Percentiles rank a stretch among this genome's conserved stretches.
Evolutionary conservation across 2,797 vertebrate species (phyloP).

Genomic region (Nasua narica): DNA sequence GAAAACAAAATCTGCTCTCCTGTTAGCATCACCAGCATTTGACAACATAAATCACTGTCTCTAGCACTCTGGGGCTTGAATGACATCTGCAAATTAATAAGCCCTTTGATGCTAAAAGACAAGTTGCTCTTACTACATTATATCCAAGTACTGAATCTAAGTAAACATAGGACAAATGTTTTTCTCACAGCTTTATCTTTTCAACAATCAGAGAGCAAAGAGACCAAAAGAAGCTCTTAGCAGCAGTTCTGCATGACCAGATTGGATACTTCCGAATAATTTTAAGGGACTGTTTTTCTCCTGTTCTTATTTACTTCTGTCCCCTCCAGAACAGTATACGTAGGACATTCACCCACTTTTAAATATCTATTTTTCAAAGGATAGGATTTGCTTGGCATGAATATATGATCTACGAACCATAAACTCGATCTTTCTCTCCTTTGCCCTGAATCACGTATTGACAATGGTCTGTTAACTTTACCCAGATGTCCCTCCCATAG

Average conservation of each 20-base stretch:
- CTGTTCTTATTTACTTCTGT: background rate
- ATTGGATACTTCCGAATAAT: background rate
- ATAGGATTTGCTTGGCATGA: background rate
- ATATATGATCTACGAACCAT: background rate
- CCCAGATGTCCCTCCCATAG: background rate
- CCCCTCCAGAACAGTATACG: background rate
- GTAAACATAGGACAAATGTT: conserved; percentile 23
- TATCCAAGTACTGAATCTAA: conserved; percentile 35
- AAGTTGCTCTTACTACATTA: conserved; percentile 16
- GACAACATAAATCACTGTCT: conserved; percentile 45
- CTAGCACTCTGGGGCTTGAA: background rate
- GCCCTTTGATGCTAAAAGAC: conserved; percentile 47
- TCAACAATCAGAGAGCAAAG: background rate
- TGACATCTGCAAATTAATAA: conserved; percentile 56
- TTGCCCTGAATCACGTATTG: background rate
- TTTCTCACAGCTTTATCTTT: conserved; percentile 26
- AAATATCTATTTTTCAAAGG: background rate
- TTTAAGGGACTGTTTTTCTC: background rate
- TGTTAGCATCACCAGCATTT: conserved; percentile 14
- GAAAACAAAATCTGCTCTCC: conserved; percentile 59
- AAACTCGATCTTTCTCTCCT: background rate
- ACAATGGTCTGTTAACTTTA: conserved; percentile 5
- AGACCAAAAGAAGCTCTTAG: background rate
- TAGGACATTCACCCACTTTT: background rate
- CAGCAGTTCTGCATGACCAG: background rate